Base-by-base conservation (phyloP, 2,888 invertebrate species). In the Drosophila longiperda region DNA sequence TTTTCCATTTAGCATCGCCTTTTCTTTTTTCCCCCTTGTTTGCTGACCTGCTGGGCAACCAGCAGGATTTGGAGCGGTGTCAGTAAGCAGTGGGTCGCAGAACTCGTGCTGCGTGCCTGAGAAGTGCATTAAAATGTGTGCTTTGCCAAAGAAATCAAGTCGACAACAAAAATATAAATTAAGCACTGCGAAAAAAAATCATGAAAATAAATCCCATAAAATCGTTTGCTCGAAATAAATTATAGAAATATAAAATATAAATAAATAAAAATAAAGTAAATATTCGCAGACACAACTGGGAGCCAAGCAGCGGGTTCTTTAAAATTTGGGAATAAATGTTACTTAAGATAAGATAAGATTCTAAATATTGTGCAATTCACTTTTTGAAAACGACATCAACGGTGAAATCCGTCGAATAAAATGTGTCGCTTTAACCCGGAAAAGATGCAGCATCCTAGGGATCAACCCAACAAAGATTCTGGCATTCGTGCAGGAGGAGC, bases 121-220 rank as follows among this genome's bases (percentile, higher is more conserved):
- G 76, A 63, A 86, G 73, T 89, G 89, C 81, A 86, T 87, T 87
- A 87, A 87, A 83, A 80, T 70, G 65, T 82, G 57, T 85, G 71
- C 38, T 60, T 75, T 55, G 58, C 42, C 55, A 11, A 38, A 53
- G 42, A 49, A 54, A 67, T 77, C 62, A 53, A 66, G 71, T n/a
- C 2, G n/a, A 15, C 55, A n/a, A 15, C 38, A 29, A 9, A 40
- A 15, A 40, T 65, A 78, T 76, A 78, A 76, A 80, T 80, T 62
- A 79, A 72, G 75, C 59, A 77, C 68, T 75, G 59, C 26, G 34
- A 48, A 15, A n/a, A n/a, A 8, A 45, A 15, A 23, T 15, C n/a
- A 23, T 23, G 8, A 34, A 50, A 36, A 29, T 42, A 50, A 48
- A 60, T 17, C 32, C n/a, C 12, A 20, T 7, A 38, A 42, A 65